Conservation (phyloP, 2,888 invertebrate genomes). For the Thymelicus sylvestris region DNA sequence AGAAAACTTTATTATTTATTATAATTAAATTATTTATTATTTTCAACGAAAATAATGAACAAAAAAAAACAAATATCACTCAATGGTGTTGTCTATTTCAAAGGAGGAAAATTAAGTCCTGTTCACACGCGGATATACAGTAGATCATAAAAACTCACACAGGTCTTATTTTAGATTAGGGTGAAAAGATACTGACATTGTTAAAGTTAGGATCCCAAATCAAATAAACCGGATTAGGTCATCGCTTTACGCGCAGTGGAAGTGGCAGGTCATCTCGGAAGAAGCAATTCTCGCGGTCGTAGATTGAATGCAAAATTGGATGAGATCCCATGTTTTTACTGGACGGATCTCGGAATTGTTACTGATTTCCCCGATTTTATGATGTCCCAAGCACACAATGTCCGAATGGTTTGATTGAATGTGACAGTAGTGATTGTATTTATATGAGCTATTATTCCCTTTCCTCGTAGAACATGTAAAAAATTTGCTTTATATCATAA, state of each 20-base stretch:
- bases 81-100: too few species aligned
- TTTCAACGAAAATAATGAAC: too few species aligned
- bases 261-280: slow-evolving; percentile 82
- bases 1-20: too few species aligned
- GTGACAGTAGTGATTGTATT: slow-evolving; percentile 78
- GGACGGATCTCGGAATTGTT: slow-evolving; percentile 70
- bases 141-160: not conserved
- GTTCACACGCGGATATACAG: too few species aligned
- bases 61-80: too few species aligned
- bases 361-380: slow-evolving; percentile 71
- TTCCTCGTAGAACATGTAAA: too few species aligned
- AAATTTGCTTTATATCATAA: too few species aligned
- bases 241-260: slow-evolving; percentile 79
- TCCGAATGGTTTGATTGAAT: slow-evolving; percentile 80
- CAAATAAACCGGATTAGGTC: slow-evolving; percentile 83
- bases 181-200: slow-evolving; percentile 38
- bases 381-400: slow-evolving; percentile 68
- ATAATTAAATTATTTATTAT: too few species aligned
- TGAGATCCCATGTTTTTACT: slow-evolving; percentile 81
- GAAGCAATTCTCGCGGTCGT: slow-evolving; percentile 82
- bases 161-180: not conserved
- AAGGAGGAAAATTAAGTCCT: too few species aligned
- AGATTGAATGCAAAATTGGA: slow-evolving; percentile 85
- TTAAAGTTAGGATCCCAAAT: slow-evolving; percentile 76
- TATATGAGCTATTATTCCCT: slow-evolving; percentile 1